These are phyloP conservation scores for Trissolcus japonicus DNA, from an alignment of 2,888 invertebrate species.

Conservation along the genomic window DNA sequence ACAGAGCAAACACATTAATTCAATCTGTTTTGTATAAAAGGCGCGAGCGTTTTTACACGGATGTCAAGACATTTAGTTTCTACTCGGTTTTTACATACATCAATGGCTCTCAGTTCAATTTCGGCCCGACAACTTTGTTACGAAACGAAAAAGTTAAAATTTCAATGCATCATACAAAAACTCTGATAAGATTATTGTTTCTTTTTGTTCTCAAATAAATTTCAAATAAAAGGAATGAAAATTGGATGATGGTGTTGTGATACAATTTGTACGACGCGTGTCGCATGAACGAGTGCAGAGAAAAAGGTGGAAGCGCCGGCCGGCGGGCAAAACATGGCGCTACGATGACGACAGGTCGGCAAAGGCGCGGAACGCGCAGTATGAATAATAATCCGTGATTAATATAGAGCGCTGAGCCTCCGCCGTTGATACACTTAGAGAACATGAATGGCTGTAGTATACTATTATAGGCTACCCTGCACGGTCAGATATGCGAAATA, in stretches of 20 bases:
- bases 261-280: conserved; percentile 51
- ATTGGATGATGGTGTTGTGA: too few relatives aligned
- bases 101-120: too few relatives aligned
- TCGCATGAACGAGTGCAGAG: conserved; percentile 42
- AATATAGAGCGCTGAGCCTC: conserved; percentile 70
- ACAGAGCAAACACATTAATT: conserved; percentile 47
- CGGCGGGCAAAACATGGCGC: conserved; percentile 62
- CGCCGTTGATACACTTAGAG: conserved; percentile 63
- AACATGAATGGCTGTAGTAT: conserved; percentile 68
- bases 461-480: conserved; percentile 63
- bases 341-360: conserved; percentile 59
- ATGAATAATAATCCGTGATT: conserved; percentile 73
- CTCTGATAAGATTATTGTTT: too few relatives aligned
- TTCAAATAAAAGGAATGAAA: too few relatives aligned
- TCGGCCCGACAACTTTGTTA: too few relatives aligned
- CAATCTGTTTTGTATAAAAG: conserved; percentile 19
- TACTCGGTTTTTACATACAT: too few relatives aligned
- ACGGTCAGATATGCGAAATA: conserved; percentile 37
- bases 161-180: too few relatives aligned
- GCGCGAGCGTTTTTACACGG: conserved; percentile 1
- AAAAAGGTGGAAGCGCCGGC: conserved; percentile 32
- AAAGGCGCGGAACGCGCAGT: conserved; percentile 57
- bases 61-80: neutral
- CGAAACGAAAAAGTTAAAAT: too few relatives aligned
- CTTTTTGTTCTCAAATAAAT: too few relatives aligned